Conservation (phyloP, 2,797 vertebrate genomes). For the Cynodonichthys magdalenae region DNA sequence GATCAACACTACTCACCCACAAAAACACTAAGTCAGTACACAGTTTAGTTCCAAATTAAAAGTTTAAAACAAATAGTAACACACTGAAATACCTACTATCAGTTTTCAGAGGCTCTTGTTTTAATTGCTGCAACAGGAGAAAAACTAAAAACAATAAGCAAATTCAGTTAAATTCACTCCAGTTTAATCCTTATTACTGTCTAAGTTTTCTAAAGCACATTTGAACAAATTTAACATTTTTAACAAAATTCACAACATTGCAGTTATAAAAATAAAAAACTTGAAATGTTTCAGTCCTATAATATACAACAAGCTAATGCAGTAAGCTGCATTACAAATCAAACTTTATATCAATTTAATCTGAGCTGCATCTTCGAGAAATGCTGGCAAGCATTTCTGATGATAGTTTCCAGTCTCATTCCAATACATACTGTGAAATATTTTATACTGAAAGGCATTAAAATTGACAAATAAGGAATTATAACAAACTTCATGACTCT, state of each 20-base stretch:
- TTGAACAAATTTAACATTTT: background rate
- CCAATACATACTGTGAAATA: background rate
- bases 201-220: background rate
- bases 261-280: background rate
- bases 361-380: background rate
- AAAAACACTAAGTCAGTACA: conserved; percentile 10
- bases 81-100: background rate
- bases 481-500: background rate
- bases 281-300: conserved; percentile 1
- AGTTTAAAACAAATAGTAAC: conserved; percentile 7
- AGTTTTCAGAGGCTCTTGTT: background rate
- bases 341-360: background rate
- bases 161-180: background rate
- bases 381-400: background rate
- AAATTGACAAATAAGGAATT: background rate
- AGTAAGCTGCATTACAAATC: background rate
- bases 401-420: background rate
- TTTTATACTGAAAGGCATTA: background rate
- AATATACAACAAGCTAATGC: background rate
- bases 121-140: background rate
- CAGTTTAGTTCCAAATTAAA: conserved; percentile 2
- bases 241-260: background rate
- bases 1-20: conserved; percentile 19
- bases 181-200: background rate
- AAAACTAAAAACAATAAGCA: background rate